Evolutionary conservation across 2,113 vertebrate genomes (phyloP).

Genomic region (Jacana jacana): DNA sequence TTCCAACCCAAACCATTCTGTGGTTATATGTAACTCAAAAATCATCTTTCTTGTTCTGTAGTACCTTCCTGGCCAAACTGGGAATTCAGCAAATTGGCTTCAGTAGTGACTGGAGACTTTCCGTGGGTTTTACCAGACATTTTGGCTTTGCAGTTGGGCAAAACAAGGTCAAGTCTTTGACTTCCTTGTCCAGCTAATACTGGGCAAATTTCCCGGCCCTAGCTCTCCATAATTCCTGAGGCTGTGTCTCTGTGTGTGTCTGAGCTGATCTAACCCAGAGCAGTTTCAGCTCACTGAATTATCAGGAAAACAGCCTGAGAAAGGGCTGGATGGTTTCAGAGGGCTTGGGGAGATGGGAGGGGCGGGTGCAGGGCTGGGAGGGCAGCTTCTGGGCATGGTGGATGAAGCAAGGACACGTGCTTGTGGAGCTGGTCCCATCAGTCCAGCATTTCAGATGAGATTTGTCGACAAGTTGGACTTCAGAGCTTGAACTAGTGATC

Average conservation of each 20-base stretch:
- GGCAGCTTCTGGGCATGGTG: fast-evolving
- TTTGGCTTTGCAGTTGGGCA: not conserved
- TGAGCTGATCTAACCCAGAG: not conserved
- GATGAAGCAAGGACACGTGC: not conserved
- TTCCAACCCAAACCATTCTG: no score
- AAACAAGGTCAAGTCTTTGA: not conserved
- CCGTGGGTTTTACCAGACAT: not conserved
- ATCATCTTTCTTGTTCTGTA: not conserved
- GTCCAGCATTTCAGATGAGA: not conserved
- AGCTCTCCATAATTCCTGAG: not conserved
- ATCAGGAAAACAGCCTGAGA: fast-evolving
- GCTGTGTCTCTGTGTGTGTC: no score
- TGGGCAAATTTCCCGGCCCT: fast-evolving
- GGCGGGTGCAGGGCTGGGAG: no score
- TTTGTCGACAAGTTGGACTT: not conserved
- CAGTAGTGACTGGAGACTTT: not conserved
- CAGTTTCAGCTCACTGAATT: fast-evolving
- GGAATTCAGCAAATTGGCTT: not conserved
- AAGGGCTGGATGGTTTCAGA: not conserved
- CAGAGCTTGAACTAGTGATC: not conserved
- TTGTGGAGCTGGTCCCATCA: not conserved
- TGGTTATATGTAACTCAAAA: not conserved
- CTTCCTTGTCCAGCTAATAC: not conserved
- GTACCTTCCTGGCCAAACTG: not conserved
- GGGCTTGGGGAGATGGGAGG: no score